These are phyloP conservation scores for Oithona nana DNA, from an alignment of 2,888 invertebrate genomes.

Conservation along the genomic window DNA sequence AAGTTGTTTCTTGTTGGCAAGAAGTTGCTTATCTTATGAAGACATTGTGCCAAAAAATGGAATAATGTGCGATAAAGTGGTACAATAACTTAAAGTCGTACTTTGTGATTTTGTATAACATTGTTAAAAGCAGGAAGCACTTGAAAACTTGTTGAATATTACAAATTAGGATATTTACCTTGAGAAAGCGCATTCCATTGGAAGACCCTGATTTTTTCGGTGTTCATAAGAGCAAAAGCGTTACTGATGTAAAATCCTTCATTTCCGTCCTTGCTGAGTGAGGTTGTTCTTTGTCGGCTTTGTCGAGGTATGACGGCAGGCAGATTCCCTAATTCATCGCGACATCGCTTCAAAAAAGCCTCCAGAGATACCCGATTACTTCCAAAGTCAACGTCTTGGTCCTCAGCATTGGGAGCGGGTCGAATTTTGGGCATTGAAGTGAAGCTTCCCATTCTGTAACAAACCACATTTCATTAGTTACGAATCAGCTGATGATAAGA, in stretches of 20 bases:
- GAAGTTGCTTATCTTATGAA: too few relatives aligned
- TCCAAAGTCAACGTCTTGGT: conserved; percentile 31
- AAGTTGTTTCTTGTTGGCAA: too few relatives aligned
- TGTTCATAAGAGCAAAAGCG: neutral
- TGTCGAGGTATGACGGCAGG: conserved; percentile 29
- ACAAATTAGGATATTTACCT: conserved; percentile 31
- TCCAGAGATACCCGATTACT: conserved; percentile 26
- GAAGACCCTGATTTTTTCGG: conserved; percentile 36
- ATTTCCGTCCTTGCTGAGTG: neutral
- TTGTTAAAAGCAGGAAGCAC: too few relatives aligned
- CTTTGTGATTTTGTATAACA: too few relatives aligned
- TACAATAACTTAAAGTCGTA: too few relatives aligned
- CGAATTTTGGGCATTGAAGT: conserved; percentile 44
- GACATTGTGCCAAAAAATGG: too few relatives aligned
- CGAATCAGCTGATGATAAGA: too few relatives aligned
- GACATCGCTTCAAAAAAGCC: conserved; percentile 37
- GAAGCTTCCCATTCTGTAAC: conserved; percentile 50
- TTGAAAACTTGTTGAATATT: too few relatives aligned
- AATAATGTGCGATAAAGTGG: too few relatives aligned
- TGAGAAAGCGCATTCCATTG: conserved; percentile 54
- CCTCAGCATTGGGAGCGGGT: conserved; percentile 42
- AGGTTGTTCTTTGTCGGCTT: conserved; percentile 12
- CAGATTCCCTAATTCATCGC: conserved; percentile 31
- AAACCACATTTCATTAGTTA: too few relatives aligned
- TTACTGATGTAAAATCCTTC: too few relatives aligned